Conservation (phyloP, 2,113 vertebrate species). For the Brienomyrus brachyistius region DNA sequence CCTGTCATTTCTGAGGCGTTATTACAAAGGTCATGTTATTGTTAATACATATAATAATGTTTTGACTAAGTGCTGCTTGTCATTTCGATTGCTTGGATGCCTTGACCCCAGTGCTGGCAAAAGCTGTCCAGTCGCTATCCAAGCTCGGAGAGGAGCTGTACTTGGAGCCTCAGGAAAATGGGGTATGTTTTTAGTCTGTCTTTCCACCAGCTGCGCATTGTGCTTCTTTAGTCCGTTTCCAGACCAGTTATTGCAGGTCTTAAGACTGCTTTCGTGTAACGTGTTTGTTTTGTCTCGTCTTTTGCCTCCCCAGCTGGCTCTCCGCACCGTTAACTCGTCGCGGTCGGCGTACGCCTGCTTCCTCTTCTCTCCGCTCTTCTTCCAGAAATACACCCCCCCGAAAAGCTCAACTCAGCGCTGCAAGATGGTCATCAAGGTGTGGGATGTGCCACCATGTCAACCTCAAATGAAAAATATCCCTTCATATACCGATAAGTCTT, state of each 20-base stretch:
- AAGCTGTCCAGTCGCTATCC: constrained; percentile 79
- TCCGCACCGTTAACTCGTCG: constrained; percentile 83
- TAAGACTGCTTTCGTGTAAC: background rate
- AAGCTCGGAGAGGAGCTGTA: constrained; percentile 87
- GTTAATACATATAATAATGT: background rate
- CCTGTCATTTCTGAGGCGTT: background rate
- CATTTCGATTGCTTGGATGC: background rate
- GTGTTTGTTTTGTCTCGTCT: background rate
- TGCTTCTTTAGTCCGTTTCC: background rate
- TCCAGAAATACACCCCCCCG: constrained; percentile 65
- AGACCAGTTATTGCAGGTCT: background rate
- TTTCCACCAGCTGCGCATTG: background rate
- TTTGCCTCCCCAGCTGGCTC: constrained; percentile 63
- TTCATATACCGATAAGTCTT: background rate
- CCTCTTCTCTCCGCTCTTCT: constrained; percentile 83
- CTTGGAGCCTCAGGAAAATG: constrained; percentile 74
- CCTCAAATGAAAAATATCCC: background rate
- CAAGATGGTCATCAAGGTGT: constrained; percentile 87
- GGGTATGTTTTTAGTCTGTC: constrained; percentile 56
- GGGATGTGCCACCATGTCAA: background rate
- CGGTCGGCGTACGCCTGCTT: constrained; percentile 90
- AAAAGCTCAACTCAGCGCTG: constrained; percentile 60
- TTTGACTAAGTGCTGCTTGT: background rate
- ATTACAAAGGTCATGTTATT: background rate
- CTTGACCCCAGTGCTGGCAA: constrained; percentile 67